A percentile compares a stretch with the other conserved stretches of the same genome.
phyloP scores from a whole-genome alignment of 2,113 vertebrate genomes.

The Mesocricetus auratus region DNA sequence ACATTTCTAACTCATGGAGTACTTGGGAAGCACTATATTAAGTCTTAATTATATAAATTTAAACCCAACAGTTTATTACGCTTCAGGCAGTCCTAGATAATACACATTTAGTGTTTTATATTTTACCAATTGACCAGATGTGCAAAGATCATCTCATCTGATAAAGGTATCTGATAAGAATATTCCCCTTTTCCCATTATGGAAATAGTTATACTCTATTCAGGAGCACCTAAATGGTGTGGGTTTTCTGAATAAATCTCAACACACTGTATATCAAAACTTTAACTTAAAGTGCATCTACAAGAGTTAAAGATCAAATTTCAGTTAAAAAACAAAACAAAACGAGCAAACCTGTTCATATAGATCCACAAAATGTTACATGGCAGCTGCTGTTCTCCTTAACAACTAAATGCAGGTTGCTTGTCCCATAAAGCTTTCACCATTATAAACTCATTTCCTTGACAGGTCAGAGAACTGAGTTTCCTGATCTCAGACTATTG shows the following conservation, averaged over 20 bases:
- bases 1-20: slow-evolving; percentile 24
- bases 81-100: slow-evolving; percentile 25
- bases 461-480: not conserved
- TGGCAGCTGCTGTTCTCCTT: not conserved
- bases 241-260: slow-evolving; percentile 30
- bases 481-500: not conserved
- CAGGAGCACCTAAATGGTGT: not conserved
- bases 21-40: not conserved
- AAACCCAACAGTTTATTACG: not conserved
- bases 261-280: not conserved
- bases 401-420: not conserved
- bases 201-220: not conserved
- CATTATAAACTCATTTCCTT: not conserved
- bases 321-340: not conserved
- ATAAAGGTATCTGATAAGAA: not conserved
- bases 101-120: slow-evolving; percentile 20
- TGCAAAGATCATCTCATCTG: slow-evolving; percentile 25
- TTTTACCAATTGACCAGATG: slow-evolving; percentile 5
- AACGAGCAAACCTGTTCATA: not conserved
- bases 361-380: not conserved
- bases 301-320: slow-evolving; percentile 11
- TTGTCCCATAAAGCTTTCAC: not conserved
- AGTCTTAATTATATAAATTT: not conserved
- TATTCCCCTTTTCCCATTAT: not conserved
- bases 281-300: not conserved